These are phyloP conservation scores for Rhimphoctona megacephalus DNA, from an alignment of 2,888 invertebrate genomes.

Conservation along the genomic window DNA sequence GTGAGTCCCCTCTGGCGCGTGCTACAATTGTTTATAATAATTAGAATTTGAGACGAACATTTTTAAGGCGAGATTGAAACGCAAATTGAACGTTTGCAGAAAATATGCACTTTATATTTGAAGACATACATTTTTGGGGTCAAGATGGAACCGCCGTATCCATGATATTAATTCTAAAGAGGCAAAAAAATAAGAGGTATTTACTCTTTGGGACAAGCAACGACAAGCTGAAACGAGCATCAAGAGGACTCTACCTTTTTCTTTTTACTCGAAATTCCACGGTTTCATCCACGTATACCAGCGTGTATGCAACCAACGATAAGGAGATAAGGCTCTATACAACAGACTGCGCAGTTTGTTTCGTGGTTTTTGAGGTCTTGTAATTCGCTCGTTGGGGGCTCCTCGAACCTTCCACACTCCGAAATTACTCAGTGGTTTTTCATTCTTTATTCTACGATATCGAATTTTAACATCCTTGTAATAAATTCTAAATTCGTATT, in stretches of 20 bases:
- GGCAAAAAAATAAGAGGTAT: slow-evolving; percentile 55
- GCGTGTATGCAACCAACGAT: slow-evolving; percentile 1
- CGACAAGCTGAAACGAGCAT: slow-evolving; percentile 12
- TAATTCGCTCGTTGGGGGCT: slow-evolving; percentile 44
- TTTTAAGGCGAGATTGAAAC: background rate
- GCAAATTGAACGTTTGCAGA: background rate
- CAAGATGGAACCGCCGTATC: slow-evolving; percentile 26
- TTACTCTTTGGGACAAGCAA: slow-evolving; percentile 38
- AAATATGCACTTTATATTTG: slow-evolving; percentile 34
- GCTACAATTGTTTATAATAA: background rate
- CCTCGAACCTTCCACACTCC: slow-evolving; percentile 17
- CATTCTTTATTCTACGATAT: background rate
- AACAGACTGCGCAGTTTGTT: slow-evolving; percentile 37
- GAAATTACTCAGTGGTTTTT: background rate
- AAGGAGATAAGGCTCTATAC: slow-evolving; percentile 31
- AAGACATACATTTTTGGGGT: slow-evolving; percentile 18
- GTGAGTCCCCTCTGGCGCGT: background rate
- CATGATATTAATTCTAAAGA: slow-evolving; percentile 49
- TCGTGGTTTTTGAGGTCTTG: slow-evolving; percentile 55
- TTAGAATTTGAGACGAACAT: background rate
- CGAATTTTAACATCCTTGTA: background rate
- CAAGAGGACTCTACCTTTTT: background rate
- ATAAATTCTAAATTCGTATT: background rate
- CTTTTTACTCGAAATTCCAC: slow-evolving; percentile 25
- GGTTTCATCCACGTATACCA: slow-evolving; percentile 21